Conservation (phyloP, 2,113 vertebrate species). For the Gobius niger region DNA sequence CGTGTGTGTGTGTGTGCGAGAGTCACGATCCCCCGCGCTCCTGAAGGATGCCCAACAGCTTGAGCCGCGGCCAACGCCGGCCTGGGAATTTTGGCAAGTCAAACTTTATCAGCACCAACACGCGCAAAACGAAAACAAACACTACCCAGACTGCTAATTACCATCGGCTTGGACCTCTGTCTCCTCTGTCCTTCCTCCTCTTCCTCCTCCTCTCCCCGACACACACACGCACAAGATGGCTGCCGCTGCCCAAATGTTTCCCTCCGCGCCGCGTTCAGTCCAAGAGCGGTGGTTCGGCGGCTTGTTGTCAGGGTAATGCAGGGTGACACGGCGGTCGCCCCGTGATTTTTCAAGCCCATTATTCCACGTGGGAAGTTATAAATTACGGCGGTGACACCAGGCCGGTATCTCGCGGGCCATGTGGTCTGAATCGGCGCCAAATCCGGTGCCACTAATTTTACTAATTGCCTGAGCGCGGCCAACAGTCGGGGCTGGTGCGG, state of each 20-base stretch:
- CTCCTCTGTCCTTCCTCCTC: conserved; percentile 31
- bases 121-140: conserved; percentile 80
- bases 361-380: conserved; percentile 79
- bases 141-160: conserved; percentile 79
- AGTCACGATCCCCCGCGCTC: conserved; percentile 66
- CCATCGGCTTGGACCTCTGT: conserved; percentile 74
- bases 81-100: conserved; percentile 78
- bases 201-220: conserved; percentile 50
- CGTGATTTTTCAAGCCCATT: conserved; percentile 81
- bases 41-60: conserved; percentile 76
- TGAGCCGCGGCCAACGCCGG: conserved; percentile 72
- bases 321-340: conserved; percentile 63
- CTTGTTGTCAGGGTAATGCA: conserved; percentile 61
- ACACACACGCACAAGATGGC: conserved; percentile 68
- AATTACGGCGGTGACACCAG: conserved; percentile 77
- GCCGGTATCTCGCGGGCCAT: conserved; percentile 82
- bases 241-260: conserved; percentile 41
- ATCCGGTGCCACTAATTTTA: conserved; percentile 83
- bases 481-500: conserved; percentile 56
- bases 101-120: conserved; percentile 83
- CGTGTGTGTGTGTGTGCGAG: conserved; percentile 16
- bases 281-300: conserved; percentile 25
- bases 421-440: conserved; percentile 82
- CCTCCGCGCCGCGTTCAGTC: conserved; percentile 46
- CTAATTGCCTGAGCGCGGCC: conserved; percentile 81